phyloP scores from a whole-genome alignment of 2,888 invertebrate species.

The Campoplex capitator region DNA sequence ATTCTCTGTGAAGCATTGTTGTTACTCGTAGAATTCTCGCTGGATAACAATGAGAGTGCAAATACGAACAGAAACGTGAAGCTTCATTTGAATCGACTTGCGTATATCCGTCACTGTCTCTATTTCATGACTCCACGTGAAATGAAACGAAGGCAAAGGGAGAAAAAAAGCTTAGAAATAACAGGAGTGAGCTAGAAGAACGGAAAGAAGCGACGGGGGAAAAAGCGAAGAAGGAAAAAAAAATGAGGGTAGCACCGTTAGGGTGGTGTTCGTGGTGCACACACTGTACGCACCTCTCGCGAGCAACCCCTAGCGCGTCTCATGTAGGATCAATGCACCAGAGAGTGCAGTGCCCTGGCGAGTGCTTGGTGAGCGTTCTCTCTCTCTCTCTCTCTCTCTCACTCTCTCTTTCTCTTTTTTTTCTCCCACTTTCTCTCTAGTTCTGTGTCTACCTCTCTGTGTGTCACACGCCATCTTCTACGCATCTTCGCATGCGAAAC shows the following conservation, averaged over 20 bases:
- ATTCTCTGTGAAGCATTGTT: neutral
- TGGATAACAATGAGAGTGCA: constrained; percentile 1
- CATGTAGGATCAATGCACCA: constrained; percentile 82
- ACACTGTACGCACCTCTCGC: constrained; percentile 76
- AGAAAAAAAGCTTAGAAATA: neutral
- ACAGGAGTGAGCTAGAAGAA: constrained; percentile 8
- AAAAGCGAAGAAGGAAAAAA: constrained; percentile 70
- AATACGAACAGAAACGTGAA: neutral
- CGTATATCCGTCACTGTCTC: neutral
- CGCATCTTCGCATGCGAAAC: constrained; percentile 81
- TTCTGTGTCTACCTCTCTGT: constrained; percentile 50
- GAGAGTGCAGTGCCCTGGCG: constrained; percentile 84
- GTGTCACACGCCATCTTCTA: constrained; percentile 71
- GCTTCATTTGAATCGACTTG: neutral
- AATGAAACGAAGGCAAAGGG: constrained; percentile 27
- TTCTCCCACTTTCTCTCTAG: constrained; percentile 37
- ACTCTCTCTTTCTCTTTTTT: constrained; percentile 17
- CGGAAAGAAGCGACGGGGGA: constrained; percentile 29
- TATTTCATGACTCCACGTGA: constrained; percentile 6
- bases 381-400: constrained; percentile 21
- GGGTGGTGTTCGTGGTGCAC: constrained; percentile 73
- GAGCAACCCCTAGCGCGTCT: constrained; percentile 58
- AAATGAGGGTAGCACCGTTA: constrained; percentile 72
- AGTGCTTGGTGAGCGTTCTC: constrained; percentile 76
- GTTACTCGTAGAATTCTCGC: constrained; percentile 13